A percentile compares a stretch with the other conserved stretches of the same genome.
These are phyloP conservation scores for Cylas formicarius DNA, from an alignment of 1,140 invertebrate genomes.

Conservation along the genomic window DNA sequence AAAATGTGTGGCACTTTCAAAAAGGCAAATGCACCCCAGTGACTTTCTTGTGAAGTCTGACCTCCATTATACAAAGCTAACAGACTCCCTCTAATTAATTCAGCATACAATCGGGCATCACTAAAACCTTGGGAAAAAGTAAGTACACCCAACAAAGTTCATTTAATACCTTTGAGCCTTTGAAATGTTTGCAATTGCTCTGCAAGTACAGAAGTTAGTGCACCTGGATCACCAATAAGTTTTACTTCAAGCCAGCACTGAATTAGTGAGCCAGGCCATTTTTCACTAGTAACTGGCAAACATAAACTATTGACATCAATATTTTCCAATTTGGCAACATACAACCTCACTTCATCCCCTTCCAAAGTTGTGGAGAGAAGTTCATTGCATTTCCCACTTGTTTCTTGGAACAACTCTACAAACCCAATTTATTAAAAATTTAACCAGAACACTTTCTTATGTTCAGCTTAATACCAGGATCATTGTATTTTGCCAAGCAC, in stretches of 20 bases:
- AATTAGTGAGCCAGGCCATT: constrained; percentile 65
- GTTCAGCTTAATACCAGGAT: constrained; percentile 25
- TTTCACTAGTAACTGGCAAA: constrained; percentile 49
- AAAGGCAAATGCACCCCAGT: constrained; percentile 91
- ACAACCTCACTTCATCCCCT: constrained; percentile 44
- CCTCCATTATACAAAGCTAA: constrained; percentile 79
- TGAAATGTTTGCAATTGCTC: constrained; percentile 77
- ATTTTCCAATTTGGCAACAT: constrained; percentile 49
- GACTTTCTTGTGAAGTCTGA: constrained; percentile 63
- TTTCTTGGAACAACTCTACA: constrained; percentile 50
- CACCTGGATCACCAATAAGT: constrained; percentile 66
- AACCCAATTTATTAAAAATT: constrained; percentile 5
- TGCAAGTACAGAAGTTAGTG: constrained; percentile 68
- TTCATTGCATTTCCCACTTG: constrained; percentile 66
- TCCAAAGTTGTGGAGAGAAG: constrained; percentile 50
- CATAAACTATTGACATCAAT: constrained; percentile 56
- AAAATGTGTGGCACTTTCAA: constrained; percentile 80
- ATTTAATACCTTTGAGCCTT: constrained; percentile 63
- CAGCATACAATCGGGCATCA: constrained; percentile 67
- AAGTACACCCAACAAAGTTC: constrained; percentile 1
- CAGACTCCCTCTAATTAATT: constrained; percentile 81
- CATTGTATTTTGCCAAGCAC: constrained; percentile 60
- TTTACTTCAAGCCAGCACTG: constrained; percentile 63
- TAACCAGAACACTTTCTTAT: constrained; percentile 3
- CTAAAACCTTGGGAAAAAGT: constrained; percentile 33